Conservation (phyloP, 2,888 invertebrate species). For the Oscheius sp. region DNA sequence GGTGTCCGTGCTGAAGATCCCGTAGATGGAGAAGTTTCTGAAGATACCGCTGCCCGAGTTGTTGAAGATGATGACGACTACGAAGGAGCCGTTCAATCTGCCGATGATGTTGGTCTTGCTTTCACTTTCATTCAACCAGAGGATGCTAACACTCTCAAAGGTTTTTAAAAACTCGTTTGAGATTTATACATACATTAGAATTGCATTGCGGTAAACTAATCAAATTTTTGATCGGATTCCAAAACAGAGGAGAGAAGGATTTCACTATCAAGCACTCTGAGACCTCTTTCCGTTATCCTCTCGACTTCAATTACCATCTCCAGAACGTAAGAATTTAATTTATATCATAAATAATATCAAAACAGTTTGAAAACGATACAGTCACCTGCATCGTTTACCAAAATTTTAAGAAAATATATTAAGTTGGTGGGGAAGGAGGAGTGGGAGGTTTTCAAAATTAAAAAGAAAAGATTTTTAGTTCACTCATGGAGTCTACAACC, state of each 20-base stretch:
- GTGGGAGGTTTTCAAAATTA: too few relatives aligned
- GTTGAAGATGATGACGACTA: conserved; percentile 58
- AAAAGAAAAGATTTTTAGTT: conserved; percentile 75
- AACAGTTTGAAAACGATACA: too few relatives aligned
- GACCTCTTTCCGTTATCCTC: conserved; percentile 96
- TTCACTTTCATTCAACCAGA: conserved; percentile 80
- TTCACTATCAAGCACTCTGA: conserved; percentile 91
- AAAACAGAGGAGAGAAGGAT: conserved; percentile 89
- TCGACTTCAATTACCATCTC: conserved; percentile 97
- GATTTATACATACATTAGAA: conserved; percentile 75
- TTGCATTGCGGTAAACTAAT: conserved; percentile 89
- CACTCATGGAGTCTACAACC: conserved; percentile 86
- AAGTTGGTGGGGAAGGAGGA: too few relatives aligned
- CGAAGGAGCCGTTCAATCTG: conserved; percentile 76
- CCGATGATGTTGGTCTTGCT: conserved; percentile 89
- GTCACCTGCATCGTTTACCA: too few relatives aligned
- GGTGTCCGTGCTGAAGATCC: conserved; percentile 52
- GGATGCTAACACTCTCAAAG: conserved; percentile 75
- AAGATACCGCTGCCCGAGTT: conserved; percentile 49
- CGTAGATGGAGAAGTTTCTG: conserved; percentile 62
- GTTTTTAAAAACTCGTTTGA: conserved; percentile 15
- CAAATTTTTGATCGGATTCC: conserved; percentile 93
- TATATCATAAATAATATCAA: too few relatives aligned
- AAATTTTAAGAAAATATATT: too few relatives aligned
- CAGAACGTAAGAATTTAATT: conserved; percentile 81